Base-by-base conservation (phyloP, 2,888 invertebrate genomes). In the Synergus gifuensis region DNA sequence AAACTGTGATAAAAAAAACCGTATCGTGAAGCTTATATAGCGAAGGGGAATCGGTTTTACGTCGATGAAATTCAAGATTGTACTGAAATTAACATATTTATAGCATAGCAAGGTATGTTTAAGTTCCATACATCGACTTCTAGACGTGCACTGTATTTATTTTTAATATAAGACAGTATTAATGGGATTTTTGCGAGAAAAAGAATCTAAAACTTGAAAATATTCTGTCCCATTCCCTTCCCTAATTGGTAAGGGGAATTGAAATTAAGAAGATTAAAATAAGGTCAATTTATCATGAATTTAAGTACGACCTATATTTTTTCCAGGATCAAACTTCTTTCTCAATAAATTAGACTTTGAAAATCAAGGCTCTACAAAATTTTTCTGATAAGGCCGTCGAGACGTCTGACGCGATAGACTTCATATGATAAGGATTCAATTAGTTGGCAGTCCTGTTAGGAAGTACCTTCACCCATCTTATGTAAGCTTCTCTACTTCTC, bases 351-450 rank as follows among this genome's bases (percentile, higher is more conserved):
- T 2, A 64, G 16, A 14, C 36, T 36, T 63, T 11, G 28, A 18
- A 36, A 63, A 14, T 36, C 12, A 28, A 28, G 12, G 63, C 14
- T 54, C 14, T 14, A n/a, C 54, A n/a, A n/a, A n/a, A 40, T 16
- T 40, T 40, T 40, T 40, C 40, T 40, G n/a, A 40, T 40, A 16
- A 36, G 12, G 40, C 2, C 16, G 54, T n/a, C 28, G 28, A 28
- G 28, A 28, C 28, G 3, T 28, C 28, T 28, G 28, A 28, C 28
- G 28, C 28, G 28, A 28, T 28, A 28, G 28, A 60, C 46, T 60
- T 66, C n/a, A 42, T n/a, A n/a, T 40, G 66, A 66, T 66, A 66
- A 66, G 42, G 66, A 66, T 66, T 66, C 66, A 44, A 66, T 66
- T 66, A 66, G 14, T 66, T 66, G 42, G 40, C 66, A 66, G 40